Evolutionary conservation across 2,797 vertebrate species (phyloP).

Genomic region (Bradypodion pumilum): DNA sequence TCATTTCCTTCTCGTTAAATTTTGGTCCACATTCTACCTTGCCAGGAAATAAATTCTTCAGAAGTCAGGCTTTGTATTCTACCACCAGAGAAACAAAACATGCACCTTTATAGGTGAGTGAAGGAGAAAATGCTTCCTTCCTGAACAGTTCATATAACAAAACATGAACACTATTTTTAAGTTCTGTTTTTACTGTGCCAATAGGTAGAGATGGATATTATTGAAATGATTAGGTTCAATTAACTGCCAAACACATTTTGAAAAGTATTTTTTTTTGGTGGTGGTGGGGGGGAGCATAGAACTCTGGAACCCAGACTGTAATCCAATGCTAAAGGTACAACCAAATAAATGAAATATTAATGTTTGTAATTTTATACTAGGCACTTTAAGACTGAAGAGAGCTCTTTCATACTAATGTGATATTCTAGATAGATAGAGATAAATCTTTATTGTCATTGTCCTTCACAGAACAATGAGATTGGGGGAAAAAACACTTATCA

Average conservation of each 20-base stretch:
- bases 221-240: slow-evolving; percentile 63
- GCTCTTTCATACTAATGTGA: slow-evolving; percentile 42
- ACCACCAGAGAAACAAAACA: slow-evolving; percentile 24
- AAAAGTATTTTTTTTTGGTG: slow-evolving; percentile 58
- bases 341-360: slow-evolving; percentile 46
- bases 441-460: too few relatives aligned
- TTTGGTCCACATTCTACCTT: neutral
- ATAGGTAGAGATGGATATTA: slow-evolving; percentile 51
- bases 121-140: slow-evolving; percentile 41
- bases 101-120: slow-evolving; percentile 18
- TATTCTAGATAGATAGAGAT: too few relatives aligned
- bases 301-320: slow-evolving; percentile 43
- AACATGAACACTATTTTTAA: slow-evolving; percentile 49
- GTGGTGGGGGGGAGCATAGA: slow-evolving; percentile 39
- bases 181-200: slow-evolving; percentile 49
- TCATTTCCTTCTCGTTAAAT: too few relatives aligned
- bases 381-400: slow-evolving; percentile 33
- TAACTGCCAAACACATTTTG: slow-evolving; percentile 61
- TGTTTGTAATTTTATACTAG: slow-evolving; percentile 53
- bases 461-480: too few relatives aligned
- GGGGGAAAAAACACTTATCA: too few relatives aligned
- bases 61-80: slow-evolving; percentile 22
- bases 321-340: slow-evolving; percentile 45
- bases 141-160: slow-evolving; percentile 52
- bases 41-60: slow-evolving; percentile 24